Percentiles rank a stretch among this genome's conserved stretches.
phyloP scores from a whole-genome alignment of 1,140 invertebrate genomes.

The Trialeurodes vaporariorum region DNA sequence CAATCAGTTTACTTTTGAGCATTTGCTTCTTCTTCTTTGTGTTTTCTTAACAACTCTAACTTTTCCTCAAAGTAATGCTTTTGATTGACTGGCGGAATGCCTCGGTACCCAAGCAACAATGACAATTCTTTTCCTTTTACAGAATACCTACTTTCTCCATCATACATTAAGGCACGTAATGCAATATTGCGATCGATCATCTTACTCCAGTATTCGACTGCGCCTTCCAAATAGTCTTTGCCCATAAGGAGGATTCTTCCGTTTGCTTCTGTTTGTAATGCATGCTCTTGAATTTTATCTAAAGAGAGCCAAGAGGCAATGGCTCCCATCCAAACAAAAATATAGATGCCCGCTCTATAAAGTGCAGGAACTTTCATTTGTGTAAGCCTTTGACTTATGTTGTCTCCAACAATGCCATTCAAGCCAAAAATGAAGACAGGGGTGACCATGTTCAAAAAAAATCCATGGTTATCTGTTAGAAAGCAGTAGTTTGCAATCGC shows the following conservation, averaged over 20 bases:
- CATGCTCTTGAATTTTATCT: background rate
- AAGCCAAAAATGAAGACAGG: background rate
- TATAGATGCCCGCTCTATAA: no score
- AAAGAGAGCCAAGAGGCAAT: background rate
- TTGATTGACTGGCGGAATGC: background rate
- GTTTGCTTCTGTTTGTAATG: background rate
- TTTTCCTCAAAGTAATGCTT: background rate
- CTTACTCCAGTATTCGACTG: background rate
- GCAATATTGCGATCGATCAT: background rate
- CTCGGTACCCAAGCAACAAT: background rate
- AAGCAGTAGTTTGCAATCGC: background rate
- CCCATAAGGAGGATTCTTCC: background rate
- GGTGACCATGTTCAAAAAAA: background rate
- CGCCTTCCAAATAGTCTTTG: background rate
- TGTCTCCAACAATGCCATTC: background rate
- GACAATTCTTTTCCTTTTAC: background rate
- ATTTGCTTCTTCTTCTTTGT: background rate
- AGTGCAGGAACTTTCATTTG: no score
- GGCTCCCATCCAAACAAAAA: no score
- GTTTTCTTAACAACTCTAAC: background rate
- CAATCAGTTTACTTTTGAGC: no score
- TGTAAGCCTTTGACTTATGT: background rate
- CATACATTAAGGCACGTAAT: background rate
- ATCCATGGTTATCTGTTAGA: background rate
- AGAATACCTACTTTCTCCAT: background rate